Evolutionary conservation across 1,140 invertebrate species (phyloP).

Genomic region (Zaprionus inermis): DNA sequence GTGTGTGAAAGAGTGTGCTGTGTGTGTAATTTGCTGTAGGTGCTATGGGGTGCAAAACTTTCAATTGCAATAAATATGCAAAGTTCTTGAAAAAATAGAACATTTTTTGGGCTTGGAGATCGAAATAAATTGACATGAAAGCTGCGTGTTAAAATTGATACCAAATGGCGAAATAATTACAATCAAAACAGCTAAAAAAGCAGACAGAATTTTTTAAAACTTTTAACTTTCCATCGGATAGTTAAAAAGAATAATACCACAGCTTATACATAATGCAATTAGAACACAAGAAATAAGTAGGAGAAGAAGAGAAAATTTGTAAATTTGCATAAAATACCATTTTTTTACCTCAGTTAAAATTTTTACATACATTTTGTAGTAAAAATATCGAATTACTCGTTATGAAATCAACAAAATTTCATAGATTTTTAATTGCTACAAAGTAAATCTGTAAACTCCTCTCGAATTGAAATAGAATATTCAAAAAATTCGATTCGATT

Average conservation of each 20-base stretch:
- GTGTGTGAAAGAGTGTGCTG: slow-evolving; percentile 13
- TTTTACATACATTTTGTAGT: neutral
- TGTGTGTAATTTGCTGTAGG: slow-evolving; percentile 71
- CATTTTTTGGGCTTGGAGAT: slow-evolving; percentile 7
- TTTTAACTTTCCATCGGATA: neutral
- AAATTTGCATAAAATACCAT: neutral
- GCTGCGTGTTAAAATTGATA: neutral
- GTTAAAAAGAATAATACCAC: neutral
- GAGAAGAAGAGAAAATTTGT: neutral
- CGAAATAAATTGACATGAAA: neutral
- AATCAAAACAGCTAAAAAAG: neutral
- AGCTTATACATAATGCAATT: neutral
- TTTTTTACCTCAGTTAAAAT: neutral
- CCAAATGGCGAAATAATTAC: neutral
- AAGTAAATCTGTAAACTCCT: neutral
- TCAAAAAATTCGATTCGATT: neutral
- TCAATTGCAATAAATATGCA: slow-evolving; percentile 35
- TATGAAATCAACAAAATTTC: neutral
- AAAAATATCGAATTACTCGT: neutral
- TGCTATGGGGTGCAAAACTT: slow-evolving; percentile 62
- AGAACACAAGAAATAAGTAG: neutral
- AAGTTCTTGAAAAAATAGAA: slow-evolving; percentile 31
- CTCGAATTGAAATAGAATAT: neutral
- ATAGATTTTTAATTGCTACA: neutral
- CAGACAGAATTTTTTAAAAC: neutral